phyloP scores from a whole-genome alignment of 2,888 invertebrate genomes.

The Heliothis peltigera region DNA sequence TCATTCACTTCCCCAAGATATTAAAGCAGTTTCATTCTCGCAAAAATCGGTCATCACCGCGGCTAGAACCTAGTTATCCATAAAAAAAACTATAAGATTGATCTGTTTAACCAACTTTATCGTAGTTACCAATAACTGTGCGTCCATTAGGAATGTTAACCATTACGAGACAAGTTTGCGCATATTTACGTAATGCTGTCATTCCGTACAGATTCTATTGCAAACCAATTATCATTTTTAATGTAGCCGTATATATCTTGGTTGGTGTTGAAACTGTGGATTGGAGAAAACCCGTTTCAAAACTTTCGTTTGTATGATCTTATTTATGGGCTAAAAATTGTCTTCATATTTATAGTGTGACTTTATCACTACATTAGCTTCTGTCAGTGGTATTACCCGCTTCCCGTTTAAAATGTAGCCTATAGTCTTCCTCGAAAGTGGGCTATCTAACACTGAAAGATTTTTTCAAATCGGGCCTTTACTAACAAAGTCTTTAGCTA shows the following conservation, averaged over 20 bases:
- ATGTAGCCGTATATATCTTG: slow-evolving; percentile 12
- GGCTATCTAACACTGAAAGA: no score
- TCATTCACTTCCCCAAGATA: no score
- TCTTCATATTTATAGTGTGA: no score
- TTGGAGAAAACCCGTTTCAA: not conserved
- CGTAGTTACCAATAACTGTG: slow-evolving; percentile 1
- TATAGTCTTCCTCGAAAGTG: no score
- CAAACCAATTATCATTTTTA: slow-evolving; percentile 39
- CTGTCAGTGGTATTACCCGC: no score
- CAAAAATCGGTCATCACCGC: no score
- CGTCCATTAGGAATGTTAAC: slow-evolving; percentile 30
- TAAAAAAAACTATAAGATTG: not conserved
- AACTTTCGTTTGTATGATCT: not conserved
- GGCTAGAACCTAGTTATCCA: not conserved
- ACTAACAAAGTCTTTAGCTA: no score
- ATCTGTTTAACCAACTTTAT: not conserved
- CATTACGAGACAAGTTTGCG: slow-evolving; percentile 18
- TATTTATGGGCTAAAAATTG: not conserved
- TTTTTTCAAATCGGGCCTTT: no score
- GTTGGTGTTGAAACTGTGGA: slow-evolving; percentile 7
- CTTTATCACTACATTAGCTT: no score
- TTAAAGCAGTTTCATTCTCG: no score
- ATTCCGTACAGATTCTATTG: slow-evolving; percentile 23
- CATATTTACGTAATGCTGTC: slow-evolving; percentile 33
- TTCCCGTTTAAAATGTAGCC: no score